These are phyloP conservation scores for Vanacampus margaritifer DNA, from an alignment of 2,113 vertebrate genomes.

Conservation along the genomic window DNA sequence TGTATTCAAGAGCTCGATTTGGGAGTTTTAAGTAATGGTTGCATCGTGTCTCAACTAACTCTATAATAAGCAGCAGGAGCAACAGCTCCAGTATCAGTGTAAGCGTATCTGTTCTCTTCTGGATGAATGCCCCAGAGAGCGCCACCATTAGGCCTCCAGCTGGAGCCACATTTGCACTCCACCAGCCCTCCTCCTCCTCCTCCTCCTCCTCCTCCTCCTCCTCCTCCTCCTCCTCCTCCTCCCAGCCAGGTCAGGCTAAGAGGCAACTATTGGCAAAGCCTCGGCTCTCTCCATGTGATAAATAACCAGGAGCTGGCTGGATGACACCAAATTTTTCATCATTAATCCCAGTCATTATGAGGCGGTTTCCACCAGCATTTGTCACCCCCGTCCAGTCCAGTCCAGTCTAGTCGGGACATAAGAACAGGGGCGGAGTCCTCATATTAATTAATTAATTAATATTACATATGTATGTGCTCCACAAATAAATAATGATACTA, in stretches of 20 bases:
- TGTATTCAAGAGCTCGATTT: not conserved
- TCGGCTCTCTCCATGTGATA: conserved; percentile 78
- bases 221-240: not conserved
- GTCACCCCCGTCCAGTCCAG: conserved; percentile 71
- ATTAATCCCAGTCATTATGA: conserved; percentile 94
- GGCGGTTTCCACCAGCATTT: conserved; percentile 84
- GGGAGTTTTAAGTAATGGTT: not conserved
- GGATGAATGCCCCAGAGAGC: conserved; percentile 39
- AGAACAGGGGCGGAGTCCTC: conserved; percentile 45
- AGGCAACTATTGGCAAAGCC: conserved; percentile 72
- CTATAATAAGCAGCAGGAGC: conserved; percentile 29
- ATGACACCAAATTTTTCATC: conserved; percentile 98
- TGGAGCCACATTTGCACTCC: conserved; percentile 48
- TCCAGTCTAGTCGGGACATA: conserved; percentile 58
- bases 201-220: not conserved
- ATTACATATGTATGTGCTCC: no score
- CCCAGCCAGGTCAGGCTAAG: conserved; percentile 64
- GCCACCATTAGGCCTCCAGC: conserved; percentile 58
- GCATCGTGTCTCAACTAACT: not conserved
- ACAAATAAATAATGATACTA: no score
- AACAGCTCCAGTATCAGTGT: conserved; percentile 36
- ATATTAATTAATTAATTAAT: no score
- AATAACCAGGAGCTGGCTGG: conserved; percentile 81
- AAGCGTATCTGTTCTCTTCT: conserved; percentile 41
- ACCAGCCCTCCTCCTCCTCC: not conserved